Conservation (phyloP, 2,113 vertebrate species). For the Odocoileus hemionus region DNA sequence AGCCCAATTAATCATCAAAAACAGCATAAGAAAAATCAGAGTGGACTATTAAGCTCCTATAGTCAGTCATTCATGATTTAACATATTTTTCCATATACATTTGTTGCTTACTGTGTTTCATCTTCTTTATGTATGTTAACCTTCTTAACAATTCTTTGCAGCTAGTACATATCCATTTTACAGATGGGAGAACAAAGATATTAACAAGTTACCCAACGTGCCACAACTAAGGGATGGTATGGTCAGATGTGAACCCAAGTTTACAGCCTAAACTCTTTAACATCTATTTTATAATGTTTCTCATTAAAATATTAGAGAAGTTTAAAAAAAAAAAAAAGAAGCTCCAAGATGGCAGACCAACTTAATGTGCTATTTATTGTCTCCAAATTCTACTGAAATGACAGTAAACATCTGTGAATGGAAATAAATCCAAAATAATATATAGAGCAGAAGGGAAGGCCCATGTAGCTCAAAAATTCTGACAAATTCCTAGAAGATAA, state of each 20-base stretch:
- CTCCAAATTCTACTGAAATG: slow-evolving; percentile 34
- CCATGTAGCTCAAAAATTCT: background rate
- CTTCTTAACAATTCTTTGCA: background rate
- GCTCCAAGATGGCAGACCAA: background rate
- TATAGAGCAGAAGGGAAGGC: background rate
- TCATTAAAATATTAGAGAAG: background rate
- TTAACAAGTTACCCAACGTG: background rate
- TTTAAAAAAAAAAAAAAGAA: background rate
- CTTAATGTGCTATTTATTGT: slow-evolving; percentile 7
- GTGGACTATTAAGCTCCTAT: background rate
- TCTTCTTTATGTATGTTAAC: background rate
- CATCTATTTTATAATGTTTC: background rate
- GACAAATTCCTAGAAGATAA: background rate
- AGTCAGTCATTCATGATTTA: background rate
- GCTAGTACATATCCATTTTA: background rate
- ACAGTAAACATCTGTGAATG: slow-evolving; percentile 4
- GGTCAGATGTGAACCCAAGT: background rate
- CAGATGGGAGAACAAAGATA: background rate
- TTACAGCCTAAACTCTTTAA: background rate
- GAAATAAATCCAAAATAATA: background rate
- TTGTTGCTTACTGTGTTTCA: background rate
- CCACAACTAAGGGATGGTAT: background rate
- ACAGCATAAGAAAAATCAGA: background rate
- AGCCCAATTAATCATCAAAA: background rate
- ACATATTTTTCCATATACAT: background rate